Percentiles rank a stretch among this genome's conserved stretches.
Evolutionary conservation across 2,797 vertebrate genomes (phyloP).

Genomic region (Siniperca obscura): DNA sequence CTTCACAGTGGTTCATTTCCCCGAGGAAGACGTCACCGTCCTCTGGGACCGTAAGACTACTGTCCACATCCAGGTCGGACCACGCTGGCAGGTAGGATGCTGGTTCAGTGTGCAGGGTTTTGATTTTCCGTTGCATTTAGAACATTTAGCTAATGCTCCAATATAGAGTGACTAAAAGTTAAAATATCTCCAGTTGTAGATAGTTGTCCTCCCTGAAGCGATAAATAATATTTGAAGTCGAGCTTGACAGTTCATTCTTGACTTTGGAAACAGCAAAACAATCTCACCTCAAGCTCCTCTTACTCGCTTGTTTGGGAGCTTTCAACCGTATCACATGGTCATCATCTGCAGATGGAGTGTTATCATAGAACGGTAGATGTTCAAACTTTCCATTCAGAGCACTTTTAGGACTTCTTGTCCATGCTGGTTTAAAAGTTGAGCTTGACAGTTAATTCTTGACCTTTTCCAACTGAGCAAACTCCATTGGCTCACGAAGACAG

Average conservation of each 20-base stretch:
- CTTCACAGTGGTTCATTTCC: slow-evolving; percentile 92
- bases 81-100: slow-evolving; percentile 91
- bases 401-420: not conserved
- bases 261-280: not conserved
- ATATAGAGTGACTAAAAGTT: not conserved
- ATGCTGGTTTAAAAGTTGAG: not conserved
- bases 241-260: not conserved
- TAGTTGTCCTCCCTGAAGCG: not conserved
- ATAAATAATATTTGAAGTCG: not conserved
- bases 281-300: too few relatives aligned
- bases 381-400: not conserved
- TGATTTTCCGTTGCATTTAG: not conserved
- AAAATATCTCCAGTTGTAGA: not conserved
- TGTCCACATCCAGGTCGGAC: slow-evolving; percentile 93
- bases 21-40: slow-evolving; percentile 89
- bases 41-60: slow-evolving; percentile 97
- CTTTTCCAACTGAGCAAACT: not conserved
- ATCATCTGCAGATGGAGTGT: not conserved
- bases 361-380: not conserved
- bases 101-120: not conserved
- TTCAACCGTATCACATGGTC: not conserved
- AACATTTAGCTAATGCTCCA: not conserved
- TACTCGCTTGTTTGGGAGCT: not conserved
- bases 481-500: not conserved
- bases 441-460: not conserved